These are phyloP conservation scores for Rhadinocentrus ornatus DNA, from an alignment of 2,797 vertebrate genomes.

Conservation along the genomic window DNA sequence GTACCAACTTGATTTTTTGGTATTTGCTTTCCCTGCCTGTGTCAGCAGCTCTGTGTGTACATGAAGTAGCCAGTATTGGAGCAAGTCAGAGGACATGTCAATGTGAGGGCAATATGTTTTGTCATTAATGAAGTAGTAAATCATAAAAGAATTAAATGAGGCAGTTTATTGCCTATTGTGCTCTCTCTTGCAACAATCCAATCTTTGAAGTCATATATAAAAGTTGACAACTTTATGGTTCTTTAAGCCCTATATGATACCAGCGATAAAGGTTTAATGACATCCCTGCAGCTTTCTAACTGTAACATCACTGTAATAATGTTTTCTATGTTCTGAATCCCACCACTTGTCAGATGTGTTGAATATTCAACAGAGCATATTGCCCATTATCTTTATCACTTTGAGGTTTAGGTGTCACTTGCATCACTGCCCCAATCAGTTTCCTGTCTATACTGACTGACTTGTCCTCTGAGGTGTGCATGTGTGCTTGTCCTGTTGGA, in stretches of 20 bases:
- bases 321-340: conserved; percentile 20
- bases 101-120: conserved; percentile 18
- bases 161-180: neutral
- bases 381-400: conserved; percentile 54
- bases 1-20: conserved; percentile 63
- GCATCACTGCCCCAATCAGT: conserved; percentile 52
- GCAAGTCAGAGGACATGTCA: conserved; percentile 26
- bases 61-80: conserved; percentile 26
- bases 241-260: neutral
- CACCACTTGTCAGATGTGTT: conserved; percentile 16
- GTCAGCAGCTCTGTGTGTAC: conserved; percentile 22
- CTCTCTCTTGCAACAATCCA: conserved; percentile 6
- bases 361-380: conserved; percentile 39
- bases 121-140: conserved; percentile 22
- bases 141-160: conserved; percentile 13
- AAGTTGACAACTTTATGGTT: conserved; percentile 9
- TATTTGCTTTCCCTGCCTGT: conserved; percentile 40
- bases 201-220: conserved; percentile 1
- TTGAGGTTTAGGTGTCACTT: conserved; percentile 57
- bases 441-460: conserved; percentile 48
- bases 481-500: conserved; percentile 58
- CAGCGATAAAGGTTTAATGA: conserved; percentile 3
- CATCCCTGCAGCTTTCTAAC: neutral
- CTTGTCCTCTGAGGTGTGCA: conserved; percentile 61
- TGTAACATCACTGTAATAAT: neutral